Evolutionary conservation across 2,113 vertebrate genomes (phyloP), one percentile per base, ranked within the genome.

Genomic region (Vimba vimba): DNA sequence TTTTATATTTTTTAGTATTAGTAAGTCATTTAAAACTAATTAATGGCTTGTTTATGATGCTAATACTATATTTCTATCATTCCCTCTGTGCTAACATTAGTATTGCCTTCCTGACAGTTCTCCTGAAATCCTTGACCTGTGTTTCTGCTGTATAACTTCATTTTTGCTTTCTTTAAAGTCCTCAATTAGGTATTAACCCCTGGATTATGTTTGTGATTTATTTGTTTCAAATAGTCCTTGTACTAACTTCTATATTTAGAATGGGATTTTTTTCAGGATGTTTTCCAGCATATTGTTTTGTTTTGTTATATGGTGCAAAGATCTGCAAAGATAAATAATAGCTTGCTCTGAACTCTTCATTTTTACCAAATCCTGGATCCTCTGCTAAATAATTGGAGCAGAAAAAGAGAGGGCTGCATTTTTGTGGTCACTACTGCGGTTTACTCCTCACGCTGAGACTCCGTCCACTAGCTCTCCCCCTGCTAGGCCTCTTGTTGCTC

Each of bases 341-440:
- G 33, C n/a, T 55, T 89, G 75, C 86, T 90, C 86, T 90, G 88
- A 84, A 83, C 52, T 86, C 66, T 79, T 73, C 86, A 73, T 88
- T 85, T 83, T 86, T 47, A 82, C 74, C 33, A 13, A 76, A 60
- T 85, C 55, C 55, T 21, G 77, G 77, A 79, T 60, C 87, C 79
- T 86, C 30, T 84, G 71, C 64, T 17, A 71, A 73, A 83, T 83
- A 83, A 57, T 25, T 68, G 75, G 15, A 64, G 57, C 87, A 90
- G 90, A 87, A 66, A 90, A 87, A 84, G 87, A 87, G 85, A 89
- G 52, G 83, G 80, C 82, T 39, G 87, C 68, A 47, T 47, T 77
- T 90, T 79, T 90, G 73, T 88, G 91, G 89, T 86, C 86, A 17
- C 12, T 87, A 6, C 88, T 90, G 73, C 85, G 81, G 13, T 83